phyloP scores from a whole-genome alignment of 2,797 vertebrate species.

The Ara ararauna region DNA sequence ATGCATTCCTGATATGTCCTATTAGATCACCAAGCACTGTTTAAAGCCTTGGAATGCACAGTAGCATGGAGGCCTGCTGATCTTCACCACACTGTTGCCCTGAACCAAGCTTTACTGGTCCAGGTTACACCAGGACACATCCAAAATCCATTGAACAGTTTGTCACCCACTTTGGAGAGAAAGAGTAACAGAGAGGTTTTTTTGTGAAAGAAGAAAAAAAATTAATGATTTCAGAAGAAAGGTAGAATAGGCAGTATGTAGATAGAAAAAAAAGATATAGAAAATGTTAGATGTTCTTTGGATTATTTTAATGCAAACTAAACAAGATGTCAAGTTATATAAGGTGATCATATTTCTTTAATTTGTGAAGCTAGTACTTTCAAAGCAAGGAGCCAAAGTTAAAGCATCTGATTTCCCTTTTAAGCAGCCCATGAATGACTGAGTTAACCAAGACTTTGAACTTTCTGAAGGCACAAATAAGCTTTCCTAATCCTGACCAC shows the following conservation, averaged over 20 bases:
- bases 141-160: background rate
- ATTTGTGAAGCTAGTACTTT: background rate
- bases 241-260: background rate
- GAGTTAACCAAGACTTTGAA: background rate
- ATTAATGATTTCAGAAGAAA: background rate
- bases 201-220: background rate
- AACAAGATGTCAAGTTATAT: background rate
- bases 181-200: background rate
- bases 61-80: background rate
- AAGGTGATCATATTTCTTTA: background rate
- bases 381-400: background rate
- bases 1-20: conserved; percentile 31
- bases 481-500: background rate
- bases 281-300: background rate
- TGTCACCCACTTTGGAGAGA: background rate
- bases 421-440: background rate
- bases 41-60: background rate
- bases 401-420: background rate
- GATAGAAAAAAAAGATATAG: background rate
- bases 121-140: background rate
- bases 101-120: background rate
- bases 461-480: background rate
- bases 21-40: conserved; percentile 27
- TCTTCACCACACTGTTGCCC: too few relatives aligned
- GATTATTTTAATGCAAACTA: background rate